Conservation (phyloP, 2,888 invertebrate species). For the Monoplex corrugatus region DNA sequence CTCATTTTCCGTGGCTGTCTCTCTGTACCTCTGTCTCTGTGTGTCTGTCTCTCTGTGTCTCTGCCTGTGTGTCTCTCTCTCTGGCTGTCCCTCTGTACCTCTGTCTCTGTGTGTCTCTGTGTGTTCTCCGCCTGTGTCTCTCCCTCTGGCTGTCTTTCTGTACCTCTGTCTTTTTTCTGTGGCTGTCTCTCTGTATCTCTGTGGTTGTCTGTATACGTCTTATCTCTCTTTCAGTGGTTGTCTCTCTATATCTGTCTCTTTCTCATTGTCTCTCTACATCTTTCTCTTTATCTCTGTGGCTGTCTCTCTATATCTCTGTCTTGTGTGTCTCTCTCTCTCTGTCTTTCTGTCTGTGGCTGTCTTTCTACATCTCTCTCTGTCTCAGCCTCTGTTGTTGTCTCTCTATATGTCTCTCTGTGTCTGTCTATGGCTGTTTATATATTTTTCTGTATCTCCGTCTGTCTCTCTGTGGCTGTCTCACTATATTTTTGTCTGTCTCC, state of each 20-base stretch:
- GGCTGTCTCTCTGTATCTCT: background rate
- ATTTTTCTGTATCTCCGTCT: background rate
- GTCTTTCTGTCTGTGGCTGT: background rate
- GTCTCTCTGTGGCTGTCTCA: no score
- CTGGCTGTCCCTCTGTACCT: background rate
- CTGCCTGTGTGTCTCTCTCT: background rate
- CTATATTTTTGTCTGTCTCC: no score
- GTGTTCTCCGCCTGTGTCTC: background rate
- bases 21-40: background rate
- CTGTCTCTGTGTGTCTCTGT: background rate
- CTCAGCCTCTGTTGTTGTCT: no score
- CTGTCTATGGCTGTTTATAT: no score
- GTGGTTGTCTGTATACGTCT: no score
- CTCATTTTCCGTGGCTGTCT: background rate
- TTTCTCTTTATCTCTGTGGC: background rate
- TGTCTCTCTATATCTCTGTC: slow-evolving; percentile 8
- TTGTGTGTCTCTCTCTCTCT: background rate
- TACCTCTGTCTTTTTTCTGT: background rate
- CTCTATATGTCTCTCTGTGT: no score
- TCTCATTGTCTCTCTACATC: background rate
- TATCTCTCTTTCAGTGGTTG: background rate
- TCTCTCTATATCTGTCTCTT: background rate
- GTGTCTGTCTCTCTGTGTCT: slow-evolving; percentile 1
- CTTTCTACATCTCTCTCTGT: no score
- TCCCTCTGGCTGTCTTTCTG: background rate